A percentile compares a stretch with the other conserved stretches of the same genome.
These are phyloP conservation scores for Morone saxatilis DNA, from an alignment of 2,113 vertebrate genomes.

Conservation along the genomic window DNA sequence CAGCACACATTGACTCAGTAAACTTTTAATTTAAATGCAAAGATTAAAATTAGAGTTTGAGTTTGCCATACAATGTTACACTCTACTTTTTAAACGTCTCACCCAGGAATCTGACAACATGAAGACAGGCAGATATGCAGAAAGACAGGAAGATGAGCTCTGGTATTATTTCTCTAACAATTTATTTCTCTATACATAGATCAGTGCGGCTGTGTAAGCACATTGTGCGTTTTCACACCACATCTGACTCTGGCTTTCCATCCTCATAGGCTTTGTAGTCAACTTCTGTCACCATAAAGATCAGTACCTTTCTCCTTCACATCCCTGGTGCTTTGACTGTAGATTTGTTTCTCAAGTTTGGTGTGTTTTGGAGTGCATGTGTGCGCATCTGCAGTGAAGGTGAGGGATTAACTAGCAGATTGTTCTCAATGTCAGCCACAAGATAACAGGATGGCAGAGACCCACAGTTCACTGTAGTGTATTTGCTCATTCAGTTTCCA, in stretches of 20 bases:
- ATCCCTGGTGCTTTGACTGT: neutral
- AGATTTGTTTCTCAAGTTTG: slow-evolving; percentile 11
- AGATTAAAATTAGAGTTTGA: slow-evolving; percentile 56
- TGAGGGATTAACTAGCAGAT: slow-evolving; percentile 60
- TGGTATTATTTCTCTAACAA: slow-evolving; percentile 10
- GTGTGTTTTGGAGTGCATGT: neutral
- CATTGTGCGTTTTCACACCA: slow-evolving; percentile 10
- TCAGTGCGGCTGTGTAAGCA: neutral
- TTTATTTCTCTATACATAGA: slow-evolving; percentile 16
- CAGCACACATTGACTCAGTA: slow-evolving; percentile 26
- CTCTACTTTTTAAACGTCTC: slow-evolving; percentile 42
- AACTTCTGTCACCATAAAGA: slow-evolving; percentile 13
- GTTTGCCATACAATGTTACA: slow-evolving; percentile 24
- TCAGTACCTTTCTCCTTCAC: neutral
- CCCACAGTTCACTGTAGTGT: slow-evolving; percentile 42
- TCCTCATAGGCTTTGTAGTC: slow-evolving; percentile 4
- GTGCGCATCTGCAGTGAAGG: slow-evolving; percentile 41
- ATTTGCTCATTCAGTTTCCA: slow-evolving; percentile 42
- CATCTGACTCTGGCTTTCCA: slow-evolving; percentile 7
- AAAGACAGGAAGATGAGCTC: slow-evolving; percentile 12
- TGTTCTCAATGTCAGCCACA: slow-evolving; percentile 68
- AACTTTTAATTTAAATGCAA: slow-evolving; percentile 66
- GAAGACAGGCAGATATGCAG: slow-evolving; percentile 14
- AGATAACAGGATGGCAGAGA: slow-evolving; percentile 64
- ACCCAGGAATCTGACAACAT: slow-evolving; percentile 11